Base-by-base conservation (phyloP, 2,797 vertebrate species). In the Eurystomus glaucurus region DNA sequence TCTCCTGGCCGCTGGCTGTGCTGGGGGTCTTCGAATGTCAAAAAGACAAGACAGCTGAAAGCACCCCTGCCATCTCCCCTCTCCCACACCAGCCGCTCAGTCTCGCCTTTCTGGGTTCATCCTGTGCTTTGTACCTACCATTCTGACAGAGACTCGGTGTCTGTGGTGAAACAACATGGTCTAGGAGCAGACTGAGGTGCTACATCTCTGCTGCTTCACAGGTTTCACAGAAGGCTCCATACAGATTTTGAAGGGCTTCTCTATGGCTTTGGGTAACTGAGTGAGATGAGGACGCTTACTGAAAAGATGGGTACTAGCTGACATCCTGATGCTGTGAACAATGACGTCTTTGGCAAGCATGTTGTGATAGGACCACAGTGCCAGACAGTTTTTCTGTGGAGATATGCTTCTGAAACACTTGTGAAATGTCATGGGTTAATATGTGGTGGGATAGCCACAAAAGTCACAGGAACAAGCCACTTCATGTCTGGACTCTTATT, bases 61-160 rank as follows among this genome's bases (percentile, higher is more conserved):
- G 22, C 20, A 5, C 55, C 20, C 46, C 28, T 60, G 26, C 29
- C 21, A 10, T 33, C 21, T 83, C n/a, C 25, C 5, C 8, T 80
- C 15, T 90, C 39, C 45, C 5, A 2, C 3, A 9, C 14, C 37
- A 33, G 12, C 37, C 0, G 0, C 33, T 26, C 11, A 18, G 29
- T 46, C 46, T 69, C 52, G 35, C 10, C 6, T 62, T 85, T 41
- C 39, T 57, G 45, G 33, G 31, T 39, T 52, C 4, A 4, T 55
- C 62, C 20, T 72, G 41, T 52, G 50, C 62, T 78, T 84, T 58
- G 43, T 62, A 17, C 18, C 28, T 31, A 12, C 54, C 14, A 4
- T 64, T 82, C 22, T 31, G 50, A 11, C 22, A 22, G 66, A 57
- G 7, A 3, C 4, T 41, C 5, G 0, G 4, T 37, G 18, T 46